Evolutionary conservation across 2,113 vertebrate genomes (phyloP).

Genomic region (Megaceryle maxima): DNA sequence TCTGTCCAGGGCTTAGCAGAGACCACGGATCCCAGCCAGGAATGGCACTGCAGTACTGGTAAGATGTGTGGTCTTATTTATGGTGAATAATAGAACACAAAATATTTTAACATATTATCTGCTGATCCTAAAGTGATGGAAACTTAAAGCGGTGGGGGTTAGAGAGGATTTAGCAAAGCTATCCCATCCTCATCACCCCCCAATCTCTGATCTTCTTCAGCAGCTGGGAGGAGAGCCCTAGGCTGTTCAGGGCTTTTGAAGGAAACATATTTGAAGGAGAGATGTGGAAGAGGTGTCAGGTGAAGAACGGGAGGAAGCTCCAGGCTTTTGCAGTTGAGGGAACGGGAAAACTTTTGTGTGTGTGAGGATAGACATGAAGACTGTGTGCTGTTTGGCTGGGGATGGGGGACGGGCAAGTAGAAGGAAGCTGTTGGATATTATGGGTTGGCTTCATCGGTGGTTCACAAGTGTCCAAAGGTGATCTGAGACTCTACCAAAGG

Average conservation of each 20-base stretch:
- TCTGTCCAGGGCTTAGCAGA: not conserved
- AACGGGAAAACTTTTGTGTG: not conserved
- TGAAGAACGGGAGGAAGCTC: not conserved
- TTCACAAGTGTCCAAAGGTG: not conserved
- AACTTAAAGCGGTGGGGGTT: not conserved
- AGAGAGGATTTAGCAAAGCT: not conserved
- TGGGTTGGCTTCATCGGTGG: not conserved
- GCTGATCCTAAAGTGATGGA: not conserved
- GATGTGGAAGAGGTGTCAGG: not conserved
- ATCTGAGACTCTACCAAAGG: not conserved
- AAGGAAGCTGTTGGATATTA: not conserved
- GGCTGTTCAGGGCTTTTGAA: not conserved
- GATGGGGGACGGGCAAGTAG: not conserved
- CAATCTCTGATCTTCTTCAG: not conserved
- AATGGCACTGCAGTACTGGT: not conserved
- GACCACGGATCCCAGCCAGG: not conserved
- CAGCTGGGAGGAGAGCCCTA: not conserved
- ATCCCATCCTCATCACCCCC: not conserved
- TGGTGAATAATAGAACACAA: not conserved
- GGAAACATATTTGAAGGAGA: not conserved
- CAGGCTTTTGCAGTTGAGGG: not conserved
- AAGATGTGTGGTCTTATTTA: accelerated
- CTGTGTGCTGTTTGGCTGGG: accelerated
- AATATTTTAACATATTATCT: not conserved
- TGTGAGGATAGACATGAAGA: not conserved